These are phyloP conservation scores for Mustela erminea DNA, from an alignment of 2,797 vertebrate species.

Conservation along the genomic window DNA sequence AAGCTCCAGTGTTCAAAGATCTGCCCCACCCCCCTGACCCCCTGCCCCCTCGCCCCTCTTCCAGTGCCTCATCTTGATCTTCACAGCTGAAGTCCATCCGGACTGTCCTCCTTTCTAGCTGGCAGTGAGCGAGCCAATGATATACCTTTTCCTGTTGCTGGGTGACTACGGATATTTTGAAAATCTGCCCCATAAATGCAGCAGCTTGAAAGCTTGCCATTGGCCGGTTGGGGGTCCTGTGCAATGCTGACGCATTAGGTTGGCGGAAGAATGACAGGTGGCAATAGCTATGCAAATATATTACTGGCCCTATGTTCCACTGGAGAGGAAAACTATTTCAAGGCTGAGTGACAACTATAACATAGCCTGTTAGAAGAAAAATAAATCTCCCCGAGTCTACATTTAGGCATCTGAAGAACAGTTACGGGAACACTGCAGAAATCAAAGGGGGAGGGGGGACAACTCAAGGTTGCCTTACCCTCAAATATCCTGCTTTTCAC, in stretches of 20 bases:
- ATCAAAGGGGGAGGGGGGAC: background rate
- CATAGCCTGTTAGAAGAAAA: conserved; percentile 79
- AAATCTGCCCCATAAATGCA: conserved; percentile 1
- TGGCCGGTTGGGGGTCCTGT: conserved; percentile 43
- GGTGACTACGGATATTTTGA: conserved; percentile 43
- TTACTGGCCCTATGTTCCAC: conserved; percentile 75
- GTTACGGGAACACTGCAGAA: conserved; percentile 72
- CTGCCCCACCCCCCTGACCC: background rate
- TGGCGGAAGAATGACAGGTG: conserved; percentile 76
- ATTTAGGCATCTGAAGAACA: conserved; percentile 66
- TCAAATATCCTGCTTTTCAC: conserved; percentile 50
- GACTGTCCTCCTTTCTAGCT: conserved; percentile 49
- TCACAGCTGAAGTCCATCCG: conserved; percentile 55
- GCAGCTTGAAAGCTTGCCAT: background rate
- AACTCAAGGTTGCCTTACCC: conserved; percentile 45
- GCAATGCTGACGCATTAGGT: conserved; percentile 68
- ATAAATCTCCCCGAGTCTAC: conserved; percentile 82
- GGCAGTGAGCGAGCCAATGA: conserved; percentile 71
- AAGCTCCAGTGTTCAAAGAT: background rate
- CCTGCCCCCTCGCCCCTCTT: background rate
- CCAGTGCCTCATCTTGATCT: background rate
- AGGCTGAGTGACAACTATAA: conserved; percentile 85
- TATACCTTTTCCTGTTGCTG: conserved; percentile 76
- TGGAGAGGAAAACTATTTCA: conserved; percentile 85
- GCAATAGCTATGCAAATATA: conserved; percentile 83